These are phyloP conservation scores for Heliconius eleuchia DNA, from an alignment of 1,140 invertebrate species.

Conservation along the genomic window DNA sequence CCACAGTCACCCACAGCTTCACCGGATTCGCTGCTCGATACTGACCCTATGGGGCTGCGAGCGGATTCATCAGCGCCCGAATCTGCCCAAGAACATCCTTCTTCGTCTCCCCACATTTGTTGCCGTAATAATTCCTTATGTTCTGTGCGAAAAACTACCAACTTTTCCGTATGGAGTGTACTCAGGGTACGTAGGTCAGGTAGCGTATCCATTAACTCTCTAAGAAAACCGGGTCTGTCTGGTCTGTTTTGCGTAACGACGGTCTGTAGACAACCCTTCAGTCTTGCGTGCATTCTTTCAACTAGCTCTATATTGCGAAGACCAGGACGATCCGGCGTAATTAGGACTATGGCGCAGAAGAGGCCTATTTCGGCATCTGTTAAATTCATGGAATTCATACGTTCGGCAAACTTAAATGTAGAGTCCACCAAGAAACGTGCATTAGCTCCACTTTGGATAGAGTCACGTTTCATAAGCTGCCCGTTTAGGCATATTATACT, in stretches of 20 bases:
- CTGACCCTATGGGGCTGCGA: conserved; percentile 91
- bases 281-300: conserved; percentile 94
- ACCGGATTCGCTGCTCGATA: conserved; percentile 91
- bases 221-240: conserved; percentile 88
- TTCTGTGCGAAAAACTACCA: conserved; percentile 95
- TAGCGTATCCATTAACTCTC: conserved; percentile 95
- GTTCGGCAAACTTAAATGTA: conserved; percentile 98
- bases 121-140: conserved; percentile 90
- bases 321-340: conserved; percentile 95
- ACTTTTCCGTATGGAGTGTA: conserved; percentile 97
- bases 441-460: conserved; percentile 94
- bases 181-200: conserved; percentile 97
- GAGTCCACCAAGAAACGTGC: conserved; percentile 97
- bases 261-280: conserved; percentile 93
- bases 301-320: conserved; percentile 95
- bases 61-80: conserved; percentile 89
- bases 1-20: conserved; percentile 85
- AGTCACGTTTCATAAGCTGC: conserved; percentile 93
- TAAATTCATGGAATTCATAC: conserved; percentile 94
- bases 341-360: conserved; percentile 97
- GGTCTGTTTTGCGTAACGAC: conserved; percentile 93
- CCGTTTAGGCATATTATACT: conserved; percentile 96
- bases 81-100: conserved; percentile 87
- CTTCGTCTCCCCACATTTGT: conserved; percentile 85
- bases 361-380: conserved; percentile 96